A percentile compares a stretch with the other conserved stretches of the same genome.
Conservation (phyloP, 2,113 vertebrate species). For the Etheostoma spectabile region DNA sequence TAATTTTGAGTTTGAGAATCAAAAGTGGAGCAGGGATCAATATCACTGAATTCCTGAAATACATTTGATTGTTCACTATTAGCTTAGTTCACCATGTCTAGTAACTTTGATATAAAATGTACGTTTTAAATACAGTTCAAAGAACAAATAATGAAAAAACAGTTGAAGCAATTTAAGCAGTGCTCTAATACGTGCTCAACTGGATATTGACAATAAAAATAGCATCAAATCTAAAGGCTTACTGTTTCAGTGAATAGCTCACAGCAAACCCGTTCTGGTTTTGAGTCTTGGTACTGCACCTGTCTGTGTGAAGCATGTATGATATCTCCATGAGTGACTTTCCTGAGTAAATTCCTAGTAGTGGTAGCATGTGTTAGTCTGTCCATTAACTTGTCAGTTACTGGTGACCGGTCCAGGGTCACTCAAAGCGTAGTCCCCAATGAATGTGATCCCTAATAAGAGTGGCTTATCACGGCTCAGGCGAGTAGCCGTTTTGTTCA, state of each 20-base stretch:
- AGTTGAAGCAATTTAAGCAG: background rate
- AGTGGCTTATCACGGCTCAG: background rate
- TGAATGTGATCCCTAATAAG: background rate
- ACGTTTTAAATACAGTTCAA: background rate
- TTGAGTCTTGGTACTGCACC: background rate
- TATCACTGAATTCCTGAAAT: background rate
- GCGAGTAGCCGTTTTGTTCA: no score
- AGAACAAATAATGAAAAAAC: background rate
- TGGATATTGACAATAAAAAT: background rate
- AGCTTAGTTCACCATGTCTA: background rate
- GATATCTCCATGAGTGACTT: background rate
- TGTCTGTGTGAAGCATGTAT: background rate
- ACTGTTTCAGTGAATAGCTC: background rate
- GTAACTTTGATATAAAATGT: background rate
- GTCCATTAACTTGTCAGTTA: background rate
- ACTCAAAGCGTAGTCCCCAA: background rate
- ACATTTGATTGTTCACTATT: background rate
- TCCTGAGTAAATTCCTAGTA: background rate
- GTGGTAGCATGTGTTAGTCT: background rate
- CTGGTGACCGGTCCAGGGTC: background rate
- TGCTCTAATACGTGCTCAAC: background rate
- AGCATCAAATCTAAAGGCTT: background rate
- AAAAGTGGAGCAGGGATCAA: background rate
- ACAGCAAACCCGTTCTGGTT: background rate
- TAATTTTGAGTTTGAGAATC: slow-evolving; percentile 1